phyloP scores from a whole-genome alignment of 2,888 invertebrate genomes.

The Ariolimax columbianus region DNA sequence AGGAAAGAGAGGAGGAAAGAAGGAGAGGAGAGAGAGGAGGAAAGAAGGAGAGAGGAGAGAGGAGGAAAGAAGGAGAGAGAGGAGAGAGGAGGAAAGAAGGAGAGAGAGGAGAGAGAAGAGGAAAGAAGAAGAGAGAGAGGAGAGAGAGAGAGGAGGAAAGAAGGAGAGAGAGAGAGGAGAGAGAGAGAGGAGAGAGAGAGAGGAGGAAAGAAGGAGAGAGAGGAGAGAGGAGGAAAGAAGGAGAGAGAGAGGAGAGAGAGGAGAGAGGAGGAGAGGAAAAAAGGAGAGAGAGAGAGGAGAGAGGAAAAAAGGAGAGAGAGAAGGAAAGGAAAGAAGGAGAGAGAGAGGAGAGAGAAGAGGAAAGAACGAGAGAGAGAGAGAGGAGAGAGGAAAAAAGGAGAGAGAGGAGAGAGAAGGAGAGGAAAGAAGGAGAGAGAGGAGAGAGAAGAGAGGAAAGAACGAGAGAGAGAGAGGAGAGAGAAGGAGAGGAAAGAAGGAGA shows the following conservation, averaged over 20 bases:
- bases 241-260: background rate
- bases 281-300: background rate
- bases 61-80: background rate
- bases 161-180: conserved; percentile 1
- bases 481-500: background rate
- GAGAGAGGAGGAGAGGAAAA: background rate
- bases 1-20: background rate
- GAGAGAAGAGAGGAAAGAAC: too few species aligned
- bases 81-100: background rate
- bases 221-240: background rate
- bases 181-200: background rate
- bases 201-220: background rate
- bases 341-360: background rate
- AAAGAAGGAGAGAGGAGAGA: background rate
- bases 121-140: background rate
- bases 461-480: too few species aligned
- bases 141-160: background rate
- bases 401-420: background rate
- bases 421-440: background rate
- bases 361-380: conserved; percentile 8
- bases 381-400: background rate
- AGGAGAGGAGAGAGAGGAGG: background rate
- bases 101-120: background rate
- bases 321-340: background rate
- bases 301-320: background rate